phyloP scores from a whole-genome alignment of 2,113 vertebrate species.

The human region DNA sequence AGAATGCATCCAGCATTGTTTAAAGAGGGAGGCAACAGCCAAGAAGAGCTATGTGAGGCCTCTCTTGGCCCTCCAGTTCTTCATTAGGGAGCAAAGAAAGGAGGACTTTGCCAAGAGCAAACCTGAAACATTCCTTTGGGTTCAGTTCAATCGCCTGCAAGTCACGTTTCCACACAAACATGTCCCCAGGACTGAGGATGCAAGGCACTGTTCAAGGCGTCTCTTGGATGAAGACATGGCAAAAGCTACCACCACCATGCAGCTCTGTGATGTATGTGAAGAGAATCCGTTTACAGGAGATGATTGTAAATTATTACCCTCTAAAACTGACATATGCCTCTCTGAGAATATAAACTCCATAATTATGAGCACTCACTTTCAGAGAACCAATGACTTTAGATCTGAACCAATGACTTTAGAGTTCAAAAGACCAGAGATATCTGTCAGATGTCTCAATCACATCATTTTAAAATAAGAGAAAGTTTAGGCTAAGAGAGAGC shows the following conservation, averaged over 20 bases:
- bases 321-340: not conserved
- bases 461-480: conserved; percentile 50
- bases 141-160: conserved; percentile 53
- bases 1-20: conserved; percentile 73
- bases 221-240: not conserved
- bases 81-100: conserved; percentile 48
- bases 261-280: not conserved
- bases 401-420: not conserved
- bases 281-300: not conserved
- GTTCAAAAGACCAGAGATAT: not conserved
- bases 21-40: conserved; percentile 71
- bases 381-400: not conserved
- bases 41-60: conserved; percentile 69
- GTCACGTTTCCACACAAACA: conserved; percentile 52
- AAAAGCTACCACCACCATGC: not conserved
- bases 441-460: not conserved
- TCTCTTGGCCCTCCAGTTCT: conserved; percentile 56
- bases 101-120: conserved; percentile 64
- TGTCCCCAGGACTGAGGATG: not conserved
- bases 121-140: conserved; percentile 69
- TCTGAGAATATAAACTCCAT: not conserved
- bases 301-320: not conserved
- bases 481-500: not conserved
- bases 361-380: not conserved
- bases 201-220: not conserved